phyloP scores from a whole-genome alignment of 2,888 invertebrate species.

The Chaetoderma sp. region DNA sequence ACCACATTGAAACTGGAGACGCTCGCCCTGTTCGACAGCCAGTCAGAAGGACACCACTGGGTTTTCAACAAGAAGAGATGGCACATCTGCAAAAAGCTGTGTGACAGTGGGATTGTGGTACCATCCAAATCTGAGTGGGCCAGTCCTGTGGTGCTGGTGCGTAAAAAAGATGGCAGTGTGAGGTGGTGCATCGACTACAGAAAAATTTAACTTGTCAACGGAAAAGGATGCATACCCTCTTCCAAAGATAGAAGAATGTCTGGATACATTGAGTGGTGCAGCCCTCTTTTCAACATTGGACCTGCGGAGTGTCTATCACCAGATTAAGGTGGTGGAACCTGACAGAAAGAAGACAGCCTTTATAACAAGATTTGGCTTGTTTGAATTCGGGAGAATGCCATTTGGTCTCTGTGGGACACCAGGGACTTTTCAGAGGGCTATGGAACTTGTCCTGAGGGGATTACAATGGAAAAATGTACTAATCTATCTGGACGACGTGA shows the following conservation, averaged over 20 bases:
- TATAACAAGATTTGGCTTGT: no score
- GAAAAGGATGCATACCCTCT: constrained; percentile 17
- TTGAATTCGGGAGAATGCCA: constrained; percentile 36
- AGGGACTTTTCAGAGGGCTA: constrained; percentile 34
- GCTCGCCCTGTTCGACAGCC: constrained; percentile 19
- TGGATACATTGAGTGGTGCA: constrained; percentile 19
- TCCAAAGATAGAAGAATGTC: neutral
- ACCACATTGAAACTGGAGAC: constrained; percentile 14
- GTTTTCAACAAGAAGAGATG: constrained; percentile 26
- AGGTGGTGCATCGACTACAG: constrained; percentile 24
- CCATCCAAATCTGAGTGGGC: constrained; percentile 24
- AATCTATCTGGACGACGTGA: constrained; percentile 34
- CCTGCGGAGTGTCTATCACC: constrained; percentile 28
- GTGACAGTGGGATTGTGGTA: constrained; percentile 14
- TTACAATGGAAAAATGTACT: constrained; percentile 27
- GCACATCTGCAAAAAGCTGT: constrained; percentile 20
- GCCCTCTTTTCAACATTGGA: constrained; percentile 15
- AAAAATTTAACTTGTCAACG: constrained; percentile 12
- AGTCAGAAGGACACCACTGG: constrained; percentile 21
- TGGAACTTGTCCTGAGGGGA: constrained; percentile 33
- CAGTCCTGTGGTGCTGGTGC: constrained; percentile 19
- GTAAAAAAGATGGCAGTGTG: constrained; percentile 10
- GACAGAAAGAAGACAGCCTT: constrained; percentile 29
- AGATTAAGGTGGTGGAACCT: constrained; percentile 7
- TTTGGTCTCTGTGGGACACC: constrained; percentile 42